A percentile compares a stretch with the other conserved stretches of the same genome.
phyloP scores from a whole-genome alignment of 2,888 invertebrate species.

The Euspilapteryx auroguttella region DNA sequence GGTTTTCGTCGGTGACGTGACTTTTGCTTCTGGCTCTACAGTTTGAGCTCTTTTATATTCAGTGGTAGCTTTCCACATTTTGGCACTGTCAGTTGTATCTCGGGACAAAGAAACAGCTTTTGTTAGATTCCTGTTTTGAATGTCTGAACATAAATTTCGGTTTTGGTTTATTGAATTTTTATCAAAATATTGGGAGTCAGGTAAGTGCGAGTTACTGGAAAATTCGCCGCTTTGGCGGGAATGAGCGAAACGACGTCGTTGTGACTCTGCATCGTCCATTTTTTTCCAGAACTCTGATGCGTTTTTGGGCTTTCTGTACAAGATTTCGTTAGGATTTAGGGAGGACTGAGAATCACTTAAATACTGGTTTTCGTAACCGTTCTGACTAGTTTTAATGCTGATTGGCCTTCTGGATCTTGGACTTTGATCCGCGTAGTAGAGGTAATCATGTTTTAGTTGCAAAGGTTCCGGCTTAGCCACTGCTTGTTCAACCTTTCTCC shows the following conservation, averaged over 20 bases:
- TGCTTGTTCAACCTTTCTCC: slow-evolving; percentile 26
- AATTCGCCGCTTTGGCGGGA: slow-evolving; percentile 40
- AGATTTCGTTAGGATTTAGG: slow-evolving; percentile 23
- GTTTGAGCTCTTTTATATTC: slow-evolving; percentile 45
- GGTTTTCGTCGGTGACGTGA: slow-evolving; percentile 36
- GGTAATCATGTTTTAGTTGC: slow-evolving; percentile 50
- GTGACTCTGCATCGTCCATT: slow-evolving; percentile 56
- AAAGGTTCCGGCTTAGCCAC: slow-evolving; percentile 39
- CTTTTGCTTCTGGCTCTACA: slow-evolving; percentile 27
- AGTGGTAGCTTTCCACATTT: slow-evolving; percentile 51
- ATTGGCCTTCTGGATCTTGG: slow-evolving; percentile 75
- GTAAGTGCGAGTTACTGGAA: slow-evolving; percentile 20
- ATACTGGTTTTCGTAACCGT: slow-evolving; percentile 41
- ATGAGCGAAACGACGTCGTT: slow-evolving; percentile 31
- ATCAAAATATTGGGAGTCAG: slow-evolving; percentile 18
- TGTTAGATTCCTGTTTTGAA: slow-evolving; percentile 28
- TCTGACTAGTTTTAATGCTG: slow-evolving; percentile 61
- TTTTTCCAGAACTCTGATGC: slow-evolving; percentile 68
- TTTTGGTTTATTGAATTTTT: slow-evolving; percentile 15
- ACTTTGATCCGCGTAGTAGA: slow-evolving; percentile 72
- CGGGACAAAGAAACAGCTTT: slow-evolving; percentile 22
- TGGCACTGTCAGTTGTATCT: slow-evolving; percentile 38
- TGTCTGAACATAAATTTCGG: slow-evolving; percentile 20
- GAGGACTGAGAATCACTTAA: slow-evolving; percentile 53
- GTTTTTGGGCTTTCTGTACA: slow-evolving; percentile 42